Evolutionary conservation across 2,888 invertebrate genomes (phyloP), one percentile per base, ranked within the genome.

Genomic region (Cataglyphis rosenhaueri): DNA sequence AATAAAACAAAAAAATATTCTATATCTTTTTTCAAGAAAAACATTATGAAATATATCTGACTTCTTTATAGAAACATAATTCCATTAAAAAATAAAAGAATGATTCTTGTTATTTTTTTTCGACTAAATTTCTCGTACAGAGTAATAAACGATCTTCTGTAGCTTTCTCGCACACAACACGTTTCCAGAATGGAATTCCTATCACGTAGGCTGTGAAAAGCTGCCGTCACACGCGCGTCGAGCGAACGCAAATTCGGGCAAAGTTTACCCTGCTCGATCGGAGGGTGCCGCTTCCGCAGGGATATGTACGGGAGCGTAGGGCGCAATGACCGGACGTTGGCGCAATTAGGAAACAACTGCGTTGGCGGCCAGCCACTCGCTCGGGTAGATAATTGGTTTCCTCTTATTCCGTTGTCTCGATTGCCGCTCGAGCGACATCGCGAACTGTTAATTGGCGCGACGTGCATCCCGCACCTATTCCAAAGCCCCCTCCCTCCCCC

Each of bases 291-390:
- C 76, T 84, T 87, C 87, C 81, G 66, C n/a, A 59, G 41, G 75
- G 84, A 61, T 64, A 57, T 59, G 55, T 81, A 74, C 38, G 64
- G n/a, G 44, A 38, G 29, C 73, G 48, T 78, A 65, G 62, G 57
- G 84, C 81, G 78, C 85, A 81, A 64, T 82, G 85, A 84, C 85
- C 87, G 86, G 85, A 88, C 87, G 86, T 87, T 84, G 89, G 85
- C 85, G 90, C 90, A 91, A 91, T 91, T 91, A 91, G 89, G 88
- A 88, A 91, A 91, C 89, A 91, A 90, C 90, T 88, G 88, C 88
- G 86, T 89, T 88, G 90, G 88, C 90, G 87, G 78, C 35, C 83
- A 81, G 88, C 91, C 89, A 89, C 88, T 75, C 87, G 83, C 68
- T 81, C 76, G 81, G 89, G 21, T 65, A 61, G 87, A 88, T 88